Evolutionary conservation across 2,888 invertebrate genomes (phyloP).

Genomic region (Scelioninae gen. 1): DNA sequence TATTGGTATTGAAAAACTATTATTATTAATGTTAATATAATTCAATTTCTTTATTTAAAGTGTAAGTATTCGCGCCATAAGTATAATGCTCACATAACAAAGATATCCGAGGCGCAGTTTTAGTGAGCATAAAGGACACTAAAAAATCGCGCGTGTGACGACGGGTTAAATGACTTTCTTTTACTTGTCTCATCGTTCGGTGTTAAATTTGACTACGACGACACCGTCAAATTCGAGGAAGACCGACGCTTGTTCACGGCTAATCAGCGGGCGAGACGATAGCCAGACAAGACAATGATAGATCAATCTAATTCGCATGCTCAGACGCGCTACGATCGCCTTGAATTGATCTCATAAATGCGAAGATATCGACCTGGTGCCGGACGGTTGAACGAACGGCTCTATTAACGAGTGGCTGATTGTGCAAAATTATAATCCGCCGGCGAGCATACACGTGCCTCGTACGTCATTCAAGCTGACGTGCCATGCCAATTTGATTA

Average conservation of each 20-base stretch:
- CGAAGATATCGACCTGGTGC: slow-evolving; percentile 65
- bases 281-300: slow-evolving; percentile 84
- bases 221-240: slow-evolving; percentile 79
- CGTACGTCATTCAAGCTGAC: slow-evolving; percentile 37
- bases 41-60: too few relatives aligned
- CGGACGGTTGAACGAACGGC: slow-evolving; percentile 66
- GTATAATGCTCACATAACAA: too few relatives aligned
- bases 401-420: slow-evolving; percentile 54
- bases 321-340: slow-evolving; percentile 70
- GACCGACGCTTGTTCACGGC: slow-evolving; percentile 77
- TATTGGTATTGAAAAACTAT: too few relatives aligned
- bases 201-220: slow-evolving; percentile 30
- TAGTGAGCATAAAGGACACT: too few relatives aligned
- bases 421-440: slow-evolving; percentile 44
- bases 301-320: slow-evolving; percentile 84
- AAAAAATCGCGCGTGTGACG: too few relatives aligned
- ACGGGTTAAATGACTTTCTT: not conserved
- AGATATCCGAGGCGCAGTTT: too few relatives aligned
- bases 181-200: too few relatives aligned
- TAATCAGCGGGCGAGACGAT: slow-evolving; percentile 83
- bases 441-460: slow-evolving; percentile 48
- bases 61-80: too few relatives aligned
- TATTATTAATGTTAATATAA: too few relatives aligned
- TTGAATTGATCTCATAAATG: slow-evolving; percentile 62
- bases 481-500: slow-evolving; percentile 28